Evolutionary conservation across 2,113 vertebrate species (phyloP).

Genomic region (Heteronetta atricapilla): DNA sequence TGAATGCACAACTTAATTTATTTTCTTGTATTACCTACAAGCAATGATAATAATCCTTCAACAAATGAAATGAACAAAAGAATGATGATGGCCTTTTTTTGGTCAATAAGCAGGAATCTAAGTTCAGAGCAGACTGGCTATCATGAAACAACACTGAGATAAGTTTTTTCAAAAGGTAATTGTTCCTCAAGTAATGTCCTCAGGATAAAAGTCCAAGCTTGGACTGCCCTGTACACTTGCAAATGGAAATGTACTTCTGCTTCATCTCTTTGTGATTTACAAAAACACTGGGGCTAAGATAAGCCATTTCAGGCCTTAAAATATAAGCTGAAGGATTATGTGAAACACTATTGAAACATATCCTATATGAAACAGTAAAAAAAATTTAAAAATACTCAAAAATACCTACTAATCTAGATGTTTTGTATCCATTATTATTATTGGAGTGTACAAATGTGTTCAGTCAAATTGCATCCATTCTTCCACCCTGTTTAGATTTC

Average conservation of each 20-base stretch:
- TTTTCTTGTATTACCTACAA: background rate
- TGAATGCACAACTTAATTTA: background rate
- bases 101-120: background rate
- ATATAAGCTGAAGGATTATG: background rate
- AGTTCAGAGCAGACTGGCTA: background rate
- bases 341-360: background rate
- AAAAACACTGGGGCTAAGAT: background rate
- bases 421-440: background rate
- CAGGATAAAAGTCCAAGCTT: background rate
- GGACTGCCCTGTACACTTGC: accelerated
- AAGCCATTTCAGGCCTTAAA: background rate
- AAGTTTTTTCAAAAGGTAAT: background rate
- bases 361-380: background rate
- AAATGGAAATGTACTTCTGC: background rate
- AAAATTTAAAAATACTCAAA: background rate
- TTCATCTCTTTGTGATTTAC: background rate
- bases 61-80: background rate
- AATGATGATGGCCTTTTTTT: background rate
- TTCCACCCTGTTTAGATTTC: background rate
- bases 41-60: background rate
- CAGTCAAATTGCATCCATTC: background rate
- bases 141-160: background rate
- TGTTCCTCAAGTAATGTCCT: background rate
- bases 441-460: background rate
- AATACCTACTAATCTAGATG: background rate